Percentiles rank a stretch among this genome's conserved stretches.
These are phyloP conservation scores for Cricetomys ansorgei DNA, from an alignment of 2,113 vertebrate species.

Conservation along the genomic window DNA sequence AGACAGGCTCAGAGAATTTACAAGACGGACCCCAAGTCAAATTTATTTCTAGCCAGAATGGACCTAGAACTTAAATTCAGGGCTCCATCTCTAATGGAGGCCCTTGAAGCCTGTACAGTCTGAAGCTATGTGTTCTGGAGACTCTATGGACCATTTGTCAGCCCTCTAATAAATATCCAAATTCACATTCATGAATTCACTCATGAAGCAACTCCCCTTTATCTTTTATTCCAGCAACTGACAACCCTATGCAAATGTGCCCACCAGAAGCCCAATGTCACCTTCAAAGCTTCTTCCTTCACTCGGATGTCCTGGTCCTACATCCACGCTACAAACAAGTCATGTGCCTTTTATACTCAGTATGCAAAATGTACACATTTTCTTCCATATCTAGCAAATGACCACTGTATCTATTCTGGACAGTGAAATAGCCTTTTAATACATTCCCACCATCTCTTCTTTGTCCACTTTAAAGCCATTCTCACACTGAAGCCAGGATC, in stretches of 20 bases:
- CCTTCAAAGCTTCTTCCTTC: neutral
- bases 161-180: neutral
- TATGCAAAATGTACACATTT: neutral
- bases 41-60: conserved; percentile 37
- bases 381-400: neutral
- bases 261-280: neutral
- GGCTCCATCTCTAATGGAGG: neutral
- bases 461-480: neutral
- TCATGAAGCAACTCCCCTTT: neutral
- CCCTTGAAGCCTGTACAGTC: neutral
- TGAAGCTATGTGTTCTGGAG: neutral
- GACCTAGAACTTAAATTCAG: neutral
- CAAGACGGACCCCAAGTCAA: neutral
- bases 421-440: neutral
- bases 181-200: neutral
- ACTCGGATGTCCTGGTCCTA: neutral
- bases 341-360: neutral
- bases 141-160: neutral
- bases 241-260: neutral
- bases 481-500: neutral
- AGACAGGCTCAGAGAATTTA: conserved; percentile 20
- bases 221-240: neutral
- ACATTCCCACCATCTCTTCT: neutral
- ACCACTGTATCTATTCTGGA: neutral
- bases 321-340: neutral